Percentiles rank a stretch among this genome's conserved stretches.
These are phyloP conservation scores for Drosophila rubida DNA, from an alignment of 2,888 invertebrate genomes.

Conservation along the genomic window DNA sequence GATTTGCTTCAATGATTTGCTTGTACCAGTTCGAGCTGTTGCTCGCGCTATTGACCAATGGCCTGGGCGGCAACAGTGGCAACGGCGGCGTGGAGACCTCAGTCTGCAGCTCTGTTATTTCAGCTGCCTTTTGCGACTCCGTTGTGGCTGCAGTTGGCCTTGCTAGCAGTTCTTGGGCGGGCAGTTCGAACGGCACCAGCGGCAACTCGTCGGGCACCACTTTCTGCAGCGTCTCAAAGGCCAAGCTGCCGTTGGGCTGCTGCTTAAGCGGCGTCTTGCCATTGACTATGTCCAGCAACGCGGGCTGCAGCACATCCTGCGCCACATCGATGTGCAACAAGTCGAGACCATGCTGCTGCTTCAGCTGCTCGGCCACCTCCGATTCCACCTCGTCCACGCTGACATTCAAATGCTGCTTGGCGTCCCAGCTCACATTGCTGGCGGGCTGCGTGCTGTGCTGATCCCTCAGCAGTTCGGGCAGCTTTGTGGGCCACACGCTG, in stretches of 20 bases:
- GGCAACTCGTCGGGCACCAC: slow-evolving; percentile 79
- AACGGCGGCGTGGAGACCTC: slow-evolving; percentile 16
- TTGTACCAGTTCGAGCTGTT: slow-evolving; percentile 66
- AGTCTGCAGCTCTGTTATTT: slow-evolving; percentile 1
- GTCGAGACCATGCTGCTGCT: slow-evolving; percentile 76
- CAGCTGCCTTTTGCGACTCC: slow-evolving; percentile 57
- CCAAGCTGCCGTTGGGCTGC: slow-evolving; percentile 44
- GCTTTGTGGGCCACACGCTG: slow-evolving; percentile 70
- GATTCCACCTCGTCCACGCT: slow-evolving; percentile 68
- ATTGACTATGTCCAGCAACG: slow-evolving; percentile 74
- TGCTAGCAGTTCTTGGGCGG: slow-evolving; percentile 32
- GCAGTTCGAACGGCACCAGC: slow-evolving; percentile 77
- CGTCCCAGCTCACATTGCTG: slow-evolving; percentile 60
- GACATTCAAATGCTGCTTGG: slow-evolving; percentile 73
- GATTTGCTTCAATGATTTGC: slow-evolving; percentile 73
- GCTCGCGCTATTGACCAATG: slow-evolving; percentile 39
- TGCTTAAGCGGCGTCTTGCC: slow-evolving; percentile 65
- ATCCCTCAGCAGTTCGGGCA: slow-evolving; percentile 46
- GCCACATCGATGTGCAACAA: slow-evolving; percentile 69
- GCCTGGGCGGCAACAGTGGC: slow-evolving; percentile 51
- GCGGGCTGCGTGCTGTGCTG: slow-evolving; percentile 20
- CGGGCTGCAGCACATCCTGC: slow-evolving; percentile 71
- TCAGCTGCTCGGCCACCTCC: slow-evolving; percentile 65
- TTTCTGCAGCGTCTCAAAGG: slow-evolving; percentile 71
- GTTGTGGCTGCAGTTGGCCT: slow-evolving; percentile 7